These are phyloP conservation scores for Aptenodytes forsteri DNA, from an alignment of 2,113 vertebrate species.

Conservation along the genomic window DNA sequence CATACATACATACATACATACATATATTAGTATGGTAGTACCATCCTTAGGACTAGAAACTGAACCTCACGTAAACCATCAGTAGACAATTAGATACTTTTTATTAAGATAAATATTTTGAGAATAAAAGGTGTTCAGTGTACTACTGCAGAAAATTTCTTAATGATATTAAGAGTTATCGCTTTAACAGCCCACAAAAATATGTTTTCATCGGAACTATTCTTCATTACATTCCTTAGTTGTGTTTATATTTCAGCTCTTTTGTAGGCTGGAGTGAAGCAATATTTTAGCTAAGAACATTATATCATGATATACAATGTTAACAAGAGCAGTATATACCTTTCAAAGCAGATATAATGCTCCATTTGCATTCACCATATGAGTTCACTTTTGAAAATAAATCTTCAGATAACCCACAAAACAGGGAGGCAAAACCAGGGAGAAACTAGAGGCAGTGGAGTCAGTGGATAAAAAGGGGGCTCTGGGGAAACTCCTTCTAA, in stretches of 20 bases:
- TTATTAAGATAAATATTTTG: conserved; percentile 29
- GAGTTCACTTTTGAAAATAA: conserved; percentile 51
- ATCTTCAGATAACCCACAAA: conserved; percentile 43
- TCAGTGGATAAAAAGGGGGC: background rate
- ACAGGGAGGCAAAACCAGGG: background rate
- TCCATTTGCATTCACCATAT: conserved; percentile 44
- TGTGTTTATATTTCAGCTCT: conserved; percentile 48
- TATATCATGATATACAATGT: background rate
- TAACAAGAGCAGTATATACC: conserved; percentile 20
- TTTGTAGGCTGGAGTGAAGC: conserved; percentile 5
- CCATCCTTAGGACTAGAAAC: background rate
- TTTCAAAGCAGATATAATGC: conserved; percentile 52
- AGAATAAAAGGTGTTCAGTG: background rate
- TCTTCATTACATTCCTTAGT: background rate
- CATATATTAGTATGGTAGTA: background rate
- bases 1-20: background rate
- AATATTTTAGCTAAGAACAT: conserved; percentile 14
- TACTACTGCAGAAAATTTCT: conserved; percentile 26
- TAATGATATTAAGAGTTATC: background rate
- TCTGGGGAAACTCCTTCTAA: conserved; percentile 37
- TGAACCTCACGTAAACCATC: background rate
- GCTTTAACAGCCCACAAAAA: background rate
- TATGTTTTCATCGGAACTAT: conserved; percentile 21
- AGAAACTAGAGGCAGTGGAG: conserved; percentile 6
- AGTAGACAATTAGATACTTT: background rate